Conservation (phyloP, 2,888 invertebrate species). For the Panorpa germanica region DNA sequence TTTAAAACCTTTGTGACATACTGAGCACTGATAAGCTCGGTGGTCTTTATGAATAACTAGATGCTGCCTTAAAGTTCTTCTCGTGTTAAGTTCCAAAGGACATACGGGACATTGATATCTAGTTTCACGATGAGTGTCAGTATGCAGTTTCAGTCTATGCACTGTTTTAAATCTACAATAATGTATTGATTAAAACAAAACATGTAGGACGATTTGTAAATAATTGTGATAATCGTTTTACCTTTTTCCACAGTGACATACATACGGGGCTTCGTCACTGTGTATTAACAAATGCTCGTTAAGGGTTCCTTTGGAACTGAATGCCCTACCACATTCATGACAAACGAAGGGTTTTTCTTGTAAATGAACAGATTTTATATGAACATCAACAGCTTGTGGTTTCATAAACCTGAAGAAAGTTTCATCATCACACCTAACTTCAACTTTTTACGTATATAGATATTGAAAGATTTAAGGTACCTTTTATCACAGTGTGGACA, state of each 20-base stretch:
- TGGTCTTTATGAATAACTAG: constrained; percentile 19
- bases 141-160: constrained; percentile 21
- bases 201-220: constrained; percentile 1
- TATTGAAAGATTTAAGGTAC: constrained; percentile 14
- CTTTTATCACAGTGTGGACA: constrained; percentile 17
- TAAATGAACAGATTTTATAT: constrained; percentile 18
- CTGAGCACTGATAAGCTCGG: constrained; percentile 17
- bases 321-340: constrained; percentile 26
- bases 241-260: constrained; percentile 21
- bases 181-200: constrained; percentile 10
- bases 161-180: constrained; percentile 18
- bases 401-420: constrained; percentile 16
- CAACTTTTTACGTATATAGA: constrained; percentile 2
- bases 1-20: constrained; percentile 18
- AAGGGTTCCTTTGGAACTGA: constrained; percentile 26
- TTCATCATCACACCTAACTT: constrained; percentile 2
- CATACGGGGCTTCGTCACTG: constrained; percentile 25
- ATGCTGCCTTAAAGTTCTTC: constrained; percentile 27
- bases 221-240: constrained; percentile 10
- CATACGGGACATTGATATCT: constrained; percentile 25
- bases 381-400: constrained; percentile 17
- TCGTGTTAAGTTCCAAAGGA: constrained; percentile 23
- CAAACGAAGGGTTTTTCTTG: constrained; percentile 25
- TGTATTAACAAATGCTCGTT: constrained; percentile 28
- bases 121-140: constrained; percentile 24